Percentiles rank a stretch among this genome's conserved stretches.
These are phyloP conservation scores for Spheniscus mendiculus DNA, from an alignment of 2,113 vertebrate species.

Conservation along the genomic window DNA sequence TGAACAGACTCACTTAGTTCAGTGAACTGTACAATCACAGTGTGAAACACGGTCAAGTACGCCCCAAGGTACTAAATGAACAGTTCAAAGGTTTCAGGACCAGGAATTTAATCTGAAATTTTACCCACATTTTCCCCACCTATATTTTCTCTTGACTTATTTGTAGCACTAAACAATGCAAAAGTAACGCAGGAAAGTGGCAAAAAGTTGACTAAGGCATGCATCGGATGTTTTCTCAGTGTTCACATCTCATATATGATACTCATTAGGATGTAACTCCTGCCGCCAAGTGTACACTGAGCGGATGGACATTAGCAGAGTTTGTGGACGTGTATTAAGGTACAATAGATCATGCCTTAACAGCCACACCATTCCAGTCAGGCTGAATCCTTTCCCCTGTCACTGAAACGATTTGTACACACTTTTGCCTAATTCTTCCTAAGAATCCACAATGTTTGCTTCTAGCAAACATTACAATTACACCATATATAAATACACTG, in stretches of 20 bases:
- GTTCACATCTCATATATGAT: neutral
- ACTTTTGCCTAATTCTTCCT: neutral
- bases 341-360: neutral
- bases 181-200: neutral
- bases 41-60: rapidly evolving
- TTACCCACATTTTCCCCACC: neutral
- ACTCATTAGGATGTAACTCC: neutral
- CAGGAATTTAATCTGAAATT: neutral
- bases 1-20: neutral
- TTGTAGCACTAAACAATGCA: neutral
- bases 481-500: neutral
- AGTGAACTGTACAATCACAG: neutral
- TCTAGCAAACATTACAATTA: neutral
- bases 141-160: neutral
- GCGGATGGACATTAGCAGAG: neutral
- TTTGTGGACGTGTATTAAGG: neutral
- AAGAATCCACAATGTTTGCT: neutral
- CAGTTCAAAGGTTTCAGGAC: neutral
- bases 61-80: neutral
- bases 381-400: neutral
- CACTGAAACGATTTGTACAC: neutral
- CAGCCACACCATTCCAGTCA: neutral
- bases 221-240: neutral
- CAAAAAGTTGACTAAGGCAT: neutral
- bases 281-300: rapidly evolving